These are phyloP conservation scores for Leptonema lineaticorne DNA, from an alignment of 1,140 invertebrate species.

Conservation along the genomic window DNA sequence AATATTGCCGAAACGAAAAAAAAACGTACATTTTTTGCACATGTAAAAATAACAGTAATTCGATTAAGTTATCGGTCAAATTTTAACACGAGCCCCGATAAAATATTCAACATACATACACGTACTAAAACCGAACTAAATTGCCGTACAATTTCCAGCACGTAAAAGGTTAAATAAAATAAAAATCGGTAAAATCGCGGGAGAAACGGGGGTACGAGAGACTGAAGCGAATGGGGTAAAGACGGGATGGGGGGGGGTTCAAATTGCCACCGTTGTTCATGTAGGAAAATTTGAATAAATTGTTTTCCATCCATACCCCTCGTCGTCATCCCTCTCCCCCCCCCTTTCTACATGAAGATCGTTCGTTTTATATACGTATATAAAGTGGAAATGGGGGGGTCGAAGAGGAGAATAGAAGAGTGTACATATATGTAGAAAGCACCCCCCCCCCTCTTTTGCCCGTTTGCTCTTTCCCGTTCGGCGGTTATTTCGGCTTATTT, in stretches of 20 bases:
- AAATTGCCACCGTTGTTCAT: slow-evolving; percentile 12
- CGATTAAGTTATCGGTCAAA: too few species aligned
- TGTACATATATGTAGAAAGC: too few species aligned
- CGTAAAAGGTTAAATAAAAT: slow-evolving; percentile 27
- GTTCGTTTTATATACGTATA: too few species aligned
- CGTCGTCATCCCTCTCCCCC: neutral
- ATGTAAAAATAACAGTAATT: too few species aligned
- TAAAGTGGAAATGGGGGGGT: too few species aligned
- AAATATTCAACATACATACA: neutral
- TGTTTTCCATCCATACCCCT: slow-evolving; percentile 35
- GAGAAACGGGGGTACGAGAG: too few species aligned
- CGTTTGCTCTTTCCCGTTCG: neutral
- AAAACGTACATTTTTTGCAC: slow-evolving; percentile 1
- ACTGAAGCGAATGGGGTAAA: too few species aligned
- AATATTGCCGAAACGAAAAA: too few species aligned
- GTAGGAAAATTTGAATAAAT: slow-evolving; percentile 35
- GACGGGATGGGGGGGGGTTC: neutral
- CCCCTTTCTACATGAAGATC: slow-evolving; percentile 19
- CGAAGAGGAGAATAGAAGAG: too few species aligned
- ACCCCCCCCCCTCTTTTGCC: neutral
- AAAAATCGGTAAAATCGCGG: slow-evolving; percentile 8
- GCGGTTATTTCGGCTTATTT: slow-evolving; percentile 37
- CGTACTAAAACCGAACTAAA: neutral
- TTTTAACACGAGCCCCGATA: neutral
- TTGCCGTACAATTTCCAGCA: slow-evolving; percentile 24